These are phyloP conservation scores for Leucania comma DNA, from an alignment of 2,888 invertebrate species.

Conservation along the genomic window DNA sequence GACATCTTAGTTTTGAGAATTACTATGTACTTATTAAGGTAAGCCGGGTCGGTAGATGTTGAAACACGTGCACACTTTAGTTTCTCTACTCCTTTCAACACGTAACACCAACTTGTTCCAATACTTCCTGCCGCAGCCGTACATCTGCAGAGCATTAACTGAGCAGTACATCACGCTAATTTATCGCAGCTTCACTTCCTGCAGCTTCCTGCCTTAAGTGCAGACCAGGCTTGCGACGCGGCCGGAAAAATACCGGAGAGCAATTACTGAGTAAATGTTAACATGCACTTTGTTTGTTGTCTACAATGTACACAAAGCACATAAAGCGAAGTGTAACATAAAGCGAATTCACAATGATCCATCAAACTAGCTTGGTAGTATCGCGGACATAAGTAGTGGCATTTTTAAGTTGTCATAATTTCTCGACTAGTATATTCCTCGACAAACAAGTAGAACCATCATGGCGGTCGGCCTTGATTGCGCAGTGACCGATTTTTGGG, in stretches of 20 bases:
- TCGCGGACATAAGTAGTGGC: neutral
- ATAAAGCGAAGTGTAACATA: too few relatives aligned
- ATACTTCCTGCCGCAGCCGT: slow-evolving; percentile 24
- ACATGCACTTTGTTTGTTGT: slow-evolving; percentile 15
- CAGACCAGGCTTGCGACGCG: slow-evolving; percentile 26
- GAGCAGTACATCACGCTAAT: slow-evolving; percentile 59
- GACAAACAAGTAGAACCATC: too few relatives aligned
- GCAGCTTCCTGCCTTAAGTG: slow-evolving; percentile 57
- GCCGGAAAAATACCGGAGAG: slow-evolving; percentile 35
- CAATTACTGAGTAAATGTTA: slow-evolving; percentile 21
- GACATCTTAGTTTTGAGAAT: too few relatives aligned
- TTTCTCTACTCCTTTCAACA: neutral
- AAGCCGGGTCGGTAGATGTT: neutral
- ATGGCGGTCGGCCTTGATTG: too few relatives aligned
- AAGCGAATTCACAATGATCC: neutral
- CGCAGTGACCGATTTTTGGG: too few relatives aligned
- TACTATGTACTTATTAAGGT: neutral
- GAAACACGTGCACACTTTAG: neutral
- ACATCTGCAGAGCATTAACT: slow-evolving; percentile 46
- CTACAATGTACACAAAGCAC: too few relatives aligned
- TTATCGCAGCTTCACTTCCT: slow-evolving; percentile 60
- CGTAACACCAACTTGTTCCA: slow-evolving; percentile 13
- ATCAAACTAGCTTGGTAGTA: neutral
- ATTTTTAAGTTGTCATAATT: too few relatives aligned
- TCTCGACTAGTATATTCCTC: too few relatives aligned